A percentile compares a stretch with the other conserved stretches of the same genome.
phyloP scores from a whole-genome alignment of 2,797 vertebrate species.

The Phoeniculus purpureus region DNA sequence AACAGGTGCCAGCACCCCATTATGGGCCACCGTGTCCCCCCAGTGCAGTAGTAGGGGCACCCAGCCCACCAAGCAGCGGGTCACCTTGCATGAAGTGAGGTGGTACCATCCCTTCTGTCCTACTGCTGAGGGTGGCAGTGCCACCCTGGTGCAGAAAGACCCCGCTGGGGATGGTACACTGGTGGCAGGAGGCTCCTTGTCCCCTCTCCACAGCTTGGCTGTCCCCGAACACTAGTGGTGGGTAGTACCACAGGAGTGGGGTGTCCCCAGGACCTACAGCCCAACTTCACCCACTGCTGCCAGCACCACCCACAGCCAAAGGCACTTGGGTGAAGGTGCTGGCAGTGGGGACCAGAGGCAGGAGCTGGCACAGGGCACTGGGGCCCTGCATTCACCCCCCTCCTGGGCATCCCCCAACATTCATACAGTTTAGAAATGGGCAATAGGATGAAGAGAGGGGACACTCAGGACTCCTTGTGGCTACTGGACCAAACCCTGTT shows the following conservation, averaged over 20 bases:
- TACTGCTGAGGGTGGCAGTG: fast-evolving
- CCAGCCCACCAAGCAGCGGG: fast-evolving
- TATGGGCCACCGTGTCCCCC: fast-evolving
- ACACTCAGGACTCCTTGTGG: neutral
- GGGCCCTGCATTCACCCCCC: neutral
- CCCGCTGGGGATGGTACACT: neutral
- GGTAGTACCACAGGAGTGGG: neutral
- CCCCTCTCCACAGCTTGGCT: neutral
- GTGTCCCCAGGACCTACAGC: neutral
- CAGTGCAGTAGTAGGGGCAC: fast-evolving
- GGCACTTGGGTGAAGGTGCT: fast-evolving
- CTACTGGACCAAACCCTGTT: neutral
- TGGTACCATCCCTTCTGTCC: neutral
- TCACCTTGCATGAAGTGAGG: too few species aligned
- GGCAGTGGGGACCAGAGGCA: fast-evolving
- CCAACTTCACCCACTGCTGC: too few species aligned
- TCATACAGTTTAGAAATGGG: neutral
- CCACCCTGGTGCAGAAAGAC: neutral
- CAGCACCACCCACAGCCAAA: neutral
- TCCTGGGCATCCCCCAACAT: neutral
- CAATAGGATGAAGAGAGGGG: too few species aligned
- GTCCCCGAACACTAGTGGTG: neutral
- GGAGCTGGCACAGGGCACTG: neutral
- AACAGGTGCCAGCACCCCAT: fast-evolving
- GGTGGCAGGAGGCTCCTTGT: neutral